Evolutionary conservation across 2,797 vertebrate genomes (phyloP).

Genomic region (Xerus rutilus): DNA sequence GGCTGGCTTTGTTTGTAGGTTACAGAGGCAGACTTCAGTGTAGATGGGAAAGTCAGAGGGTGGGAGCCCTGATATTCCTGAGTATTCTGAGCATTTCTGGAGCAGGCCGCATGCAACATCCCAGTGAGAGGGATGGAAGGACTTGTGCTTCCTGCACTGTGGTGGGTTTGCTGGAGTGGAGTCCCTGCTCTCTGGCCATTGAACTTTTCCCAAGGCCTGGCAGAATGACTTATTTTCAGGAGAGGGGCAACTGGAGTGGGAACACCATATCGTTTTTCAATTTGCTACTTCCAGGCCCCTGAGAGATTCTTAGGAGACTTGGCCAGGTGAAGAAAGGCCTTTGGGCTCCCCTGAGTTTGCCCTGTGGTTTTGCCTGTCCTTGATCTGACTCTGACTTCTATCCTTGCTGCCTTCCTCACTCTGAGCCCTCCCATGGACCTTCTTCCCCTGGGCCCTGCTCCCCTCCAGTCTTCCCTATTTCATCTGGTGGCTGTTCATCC

Average conservation of each 20-base stretch:
- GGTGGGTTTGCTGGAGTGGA: neutral
- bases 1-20: neutral
- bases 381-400: neutral
- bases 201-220: neutral
- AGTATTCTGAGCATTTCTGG: neutral
- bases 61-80: neutral
- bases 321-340: neutral
- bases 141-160: neutral
- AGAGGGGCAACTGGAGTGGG: neutral
- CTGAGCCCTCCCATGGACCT: neutral
- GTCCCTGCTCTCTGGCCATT: neutral
- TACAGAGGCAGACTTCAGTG: neutral
- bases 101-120: neutral
- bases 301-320: neutral
- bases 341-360: fast-evolving
- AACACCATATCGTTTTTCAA: neutral
- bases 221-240: neutral
- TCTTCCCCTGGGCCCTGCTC: neutral
- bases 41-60: neutral
- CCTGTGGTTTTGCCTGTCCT: neutral
- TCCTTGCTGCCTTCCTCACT: neutral
- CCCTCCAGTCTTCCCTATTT: neutral
- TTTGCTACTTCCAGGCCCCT: neutral
- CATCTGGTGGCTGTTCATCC: neutral
- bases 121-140: neutral